Conservation (phyloP, 2,113 vertebrate species). For the Erythrocercus mccallii region DNA sequence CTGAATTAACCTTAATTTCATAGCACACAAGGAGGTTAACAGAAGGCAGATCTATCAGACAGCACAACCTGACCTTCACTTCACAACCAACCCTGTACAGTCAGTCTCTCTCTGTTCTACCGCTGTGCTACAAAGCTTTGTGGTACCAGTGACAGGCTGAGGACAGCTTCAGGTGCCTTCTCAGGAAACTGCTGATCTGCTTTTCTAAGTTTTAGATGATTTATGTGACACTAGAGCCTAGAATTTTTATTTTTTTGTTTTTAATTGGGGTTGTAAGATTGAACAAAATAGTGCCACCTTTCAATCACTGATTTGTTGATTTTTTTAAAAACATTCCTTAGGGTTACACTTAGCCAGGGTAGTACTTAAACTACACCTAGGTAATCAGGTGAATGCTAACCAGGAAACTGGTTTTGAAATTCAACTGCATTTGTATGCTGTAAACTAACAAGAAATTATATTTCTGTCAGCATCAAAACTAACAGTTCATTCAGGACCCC, state of each 20-base stretch:
- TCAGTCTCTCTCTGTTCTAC: neutral
- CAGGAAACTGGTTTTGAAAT: neutral
- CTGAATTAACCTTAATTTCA: neutral
- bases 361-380: neutral
- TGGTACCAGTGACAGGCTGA: neutral
- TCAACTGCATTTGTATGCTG: neutral
- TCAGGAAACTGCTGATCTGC: neutral
- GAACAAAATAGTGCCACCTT: neutral
- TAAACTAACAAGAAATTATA: neutral
- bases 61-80: neutral
- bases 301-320: neutral
- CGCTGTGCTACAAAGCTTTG: neutral
- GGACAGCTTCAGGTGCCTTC: neutral
- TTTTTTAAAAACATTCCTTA: neutral
- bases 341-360: neutral
- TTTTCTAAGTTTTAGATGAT: neutral
- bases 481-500: neutral
- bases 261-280: neutral
- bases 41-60: neutral
- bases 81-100: neutral
- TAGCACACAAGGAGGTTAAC: neutral
- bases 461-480: neutral
- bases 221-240: neutral
- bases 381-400: accelerated
- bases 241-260: neutral